phyloP scores from a whole-genome alignment of 2,888 invertebrate genomes.

The Sialis fuliginosa region DNA sequence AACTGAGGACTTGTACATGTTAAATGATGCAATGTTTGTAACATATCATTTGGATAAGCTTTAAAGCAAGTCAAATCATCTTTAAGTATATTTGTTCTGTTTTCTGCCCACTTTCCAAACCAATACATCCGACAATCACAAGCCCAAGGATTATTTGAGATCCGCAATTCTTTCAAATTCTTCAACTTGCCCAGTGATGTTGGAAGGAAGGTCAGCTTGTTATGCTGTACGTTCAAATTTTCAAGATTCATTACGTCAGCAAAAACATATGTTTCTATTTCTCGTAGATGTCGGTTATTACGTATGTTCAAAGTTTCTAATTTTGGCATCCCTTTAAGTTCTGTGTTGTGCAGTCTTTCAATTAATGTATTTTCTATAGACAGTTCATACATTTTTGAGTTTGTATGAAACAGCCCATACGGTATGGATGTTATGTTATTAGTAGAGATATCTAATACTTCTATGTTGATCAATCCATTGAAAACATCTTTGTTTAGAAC shows the following conservation, averaged over 20 bases:
- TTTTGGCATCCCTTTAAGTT: constrained; percentile 42
- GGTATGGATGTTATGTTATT: constrained; percentile 38
- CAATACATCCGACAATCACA: constrained; percentile 78
- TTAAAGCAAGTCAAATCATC: constrained; percentile 47
- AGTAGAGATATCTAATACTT: constrained; percentile 35
- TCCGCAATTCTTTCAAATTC: constrained; percentile 41
- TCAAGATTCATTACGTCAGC: constrained; percentile 39
- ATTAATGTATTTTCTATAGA: constrained; percentile 49
- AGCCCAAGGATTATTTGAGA: constrained; percentile 62
- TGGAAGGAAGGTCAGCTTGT: constrained; percentile 53
- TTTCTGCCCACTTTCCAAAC: constrained; percentile 46
- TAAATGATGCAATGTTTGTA: constrained; percentile 48
- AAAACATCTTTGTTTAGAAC: constrained; percentile 41
- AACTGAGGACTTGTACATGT: constrained; percentile 51
- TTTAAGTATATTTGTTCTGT: constrained; percentile 29
- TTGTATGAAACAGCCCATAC: constrained; percentile 42
- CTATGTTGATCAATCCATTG: constrained; percentile 36
- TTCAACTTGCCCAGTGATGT: constrained; percentile 45
- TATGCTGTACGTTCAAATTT: constrained; percentile 49
- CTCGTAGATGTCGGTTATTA: constrained; percentile 38
- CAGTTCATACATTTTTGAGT: constrained; percentile 38
- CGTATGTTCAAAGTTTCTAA: constrained; percentile 39
- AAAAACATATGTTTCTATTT: constrained; percentile 44
- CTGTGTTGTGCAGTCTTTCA: constrained; percentile 42
- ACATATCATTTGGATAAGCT: constrained; percentile 49